These are phyloP conservation scores for Paraescarpia echinospica DNA, from an alignment of 1,140 invertebrate genomes.

Conservation along the genomic window DNA sequence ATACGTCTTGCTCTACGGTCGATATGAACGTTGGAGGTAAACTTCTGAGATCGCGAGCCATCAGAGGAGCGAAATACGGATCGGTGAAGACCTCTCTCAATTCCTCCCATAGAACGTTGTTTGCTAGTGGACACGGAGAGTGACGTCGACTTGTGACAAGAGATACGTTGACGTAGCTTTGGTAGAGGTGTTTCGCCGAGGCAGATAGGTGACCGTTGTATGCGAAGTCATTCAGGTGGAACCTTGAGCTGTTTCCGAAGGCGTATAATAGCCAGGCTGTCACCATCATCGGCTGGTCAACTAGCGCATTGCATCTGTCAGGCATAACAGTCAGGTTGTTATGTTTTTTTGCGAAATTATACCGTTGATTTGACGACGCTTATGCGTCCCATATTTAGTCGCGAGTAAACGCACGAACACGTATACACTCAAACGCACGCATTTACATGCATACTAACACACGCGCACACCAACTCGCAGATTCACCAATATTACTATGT, in stretches of 20 bases:
- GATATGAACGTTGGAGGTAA: constrained; percentile 24
- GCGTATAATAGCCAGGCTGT: constrained; percentile 26
- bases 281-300: constrained; percentile 16
- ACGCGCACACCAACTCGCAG: too few relatives aligned
- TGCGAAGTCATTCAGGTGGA: constrained; percentile 20
- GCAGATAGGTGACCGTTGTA: constrained; percentile 41
- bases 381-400: too few relatives aligned
- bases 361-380: too few relatives aligned
- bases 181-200: constrained; percentile 22
- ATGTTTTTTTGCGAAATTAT: too few relatives aligned
- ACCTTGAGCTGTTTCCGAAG: neutral
- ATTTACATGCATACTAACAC: too few relatives aligned
- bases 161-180: constrained; percentile 35
- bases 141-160: constrained; percentile 33
- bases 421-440: too few relatives aligned
- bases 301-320: constrained; percentile 16
- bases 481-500: too few relatives aligned
- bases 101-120: constrained; percentile 2
- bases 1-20: constrained; percentile 25
- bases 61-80: constrained; percentile 32
- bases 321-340: neutral
- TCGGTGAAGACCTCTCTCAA: constrained; percentile 18
- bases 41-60: constrained; percentile 22
- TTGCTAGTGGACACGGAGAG: neutral
- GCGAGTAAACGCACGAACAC: too few relatives aligned